Conservation (phyloP, 2,888 invertebrate genomes). For the Tachina fera region DNA sequence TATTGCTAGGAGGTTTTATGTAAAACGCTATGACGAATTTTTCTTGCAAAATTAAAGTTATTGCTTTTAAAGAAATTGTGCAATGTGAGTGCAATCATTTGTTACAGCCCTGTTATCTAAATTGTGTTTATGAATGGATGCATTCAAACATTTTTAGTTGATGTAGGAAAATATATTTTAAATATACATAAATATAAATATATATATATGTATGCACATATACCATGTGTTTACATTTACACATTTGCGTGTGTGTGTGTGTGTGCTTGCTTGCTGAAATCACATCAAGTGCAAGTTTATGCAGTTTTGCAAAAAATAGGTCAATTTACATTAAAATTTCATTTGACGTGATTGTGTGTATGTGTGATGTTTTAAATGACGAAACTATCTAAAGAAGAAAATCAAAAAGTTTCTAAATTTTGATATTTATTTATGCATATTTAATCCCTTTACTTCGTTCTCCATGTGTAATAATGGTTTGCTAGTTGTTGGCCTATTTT, state of each 20-base stretch:
- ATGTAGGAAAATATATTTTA: background rate
- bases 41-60: background rate
- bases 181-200: background rate
- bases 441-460: too few relatives aligned
- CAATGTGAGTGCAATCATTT: background rate
- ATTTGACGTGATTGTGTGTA: background rate
- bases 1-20: too few relatives aligned
- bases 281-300: slow-evolving; percentile 65
- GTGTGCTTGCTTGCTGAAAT: slow-evolving; percentile 25
- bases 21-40: too few relatives aligned
- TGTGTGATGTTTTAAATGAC: background rate
- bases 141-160: background rate
- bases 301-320: slow-evolving; percentile 46
- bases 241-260: background rate
- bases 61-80: background rate
- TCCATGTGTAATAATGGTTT: too few relatives aligned
- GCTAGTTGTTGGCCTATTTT: too few relatives aligned
- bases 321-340: slow-evolving; percentile 44
- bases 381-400: background rate
- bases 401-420: too few relatives aligned
- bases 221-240: background rate
- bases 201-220: background rate
- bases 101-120: too few relatives aligned
- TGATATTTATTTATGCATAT: too few relatives aligned
- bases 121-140: slow-evolving; percentile 6